Evolutionary conservation across 2,888 invertebrate species (phyloP).

Genomic region (Thalpophila matura): DNA sequence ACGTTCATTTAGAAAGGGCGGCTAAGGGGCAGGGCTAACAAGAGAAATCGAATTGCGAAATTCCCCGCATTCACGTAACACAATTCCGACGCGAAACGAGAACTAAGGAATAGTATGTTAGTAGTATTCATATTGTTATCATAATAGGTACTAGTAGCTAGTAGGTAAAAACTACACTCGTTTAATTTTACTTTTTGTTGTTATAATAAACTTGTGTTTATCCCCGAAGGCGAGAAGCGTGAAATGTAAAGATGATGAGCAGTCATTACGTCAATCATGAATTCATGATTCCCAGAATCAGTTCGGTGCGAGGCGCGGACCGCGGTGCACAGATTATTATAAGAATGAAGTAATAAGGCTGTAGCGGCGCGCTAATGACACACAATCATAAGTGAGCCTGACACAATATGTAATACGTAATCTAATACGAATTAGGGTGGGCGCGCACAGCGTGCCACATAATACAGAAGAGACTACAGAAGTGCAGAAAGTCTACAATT

Average conservation of each 20-base stretch:
- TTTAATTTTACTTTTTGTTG: conserved; percentile 5
- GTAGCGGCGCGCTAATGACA: conserved; percentile 39
- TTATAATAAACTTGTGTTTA: neutral
- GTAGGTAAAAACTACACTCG: no score
- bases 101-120: conserved; percentile 7
- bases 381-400: conserved; percentile 39
- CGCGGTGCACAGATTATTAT: conserved; percentile 37
- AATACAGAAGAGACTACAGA: neutral
- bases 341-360: conserved; percentile 46
- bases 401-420: conserved; percentile 44
- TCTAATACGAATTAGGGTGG: conserved; percentile 65
- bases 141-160: neutral
- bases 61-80: conserved; percentile 15
- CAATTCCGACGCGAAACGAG: conserved; percentile 5
- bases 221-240: conserved; percentile 22
- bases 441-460: conserved; percentile 27
- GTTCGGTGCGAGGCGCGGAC: conserved; percentile 32
- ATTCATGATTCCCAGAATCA: conserved; percentile 34
- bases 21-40: conserved; percentile 42
- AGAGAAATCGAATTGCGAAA: conserved; percentile 50
- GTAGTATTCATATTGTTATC: neutral
- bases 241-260: conserved; percentile 52
- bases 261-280: conserved; percentile 36
- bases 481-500: neutral
- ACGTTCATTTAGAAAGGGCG: conserved; percentile 46